Percentiles rank a stretch among this genome's conserved stretches.
Evolutionary conservation across 2,888 invertebrate species (phyloP).

Genomic region (Dynastes hyllus): DNA sequence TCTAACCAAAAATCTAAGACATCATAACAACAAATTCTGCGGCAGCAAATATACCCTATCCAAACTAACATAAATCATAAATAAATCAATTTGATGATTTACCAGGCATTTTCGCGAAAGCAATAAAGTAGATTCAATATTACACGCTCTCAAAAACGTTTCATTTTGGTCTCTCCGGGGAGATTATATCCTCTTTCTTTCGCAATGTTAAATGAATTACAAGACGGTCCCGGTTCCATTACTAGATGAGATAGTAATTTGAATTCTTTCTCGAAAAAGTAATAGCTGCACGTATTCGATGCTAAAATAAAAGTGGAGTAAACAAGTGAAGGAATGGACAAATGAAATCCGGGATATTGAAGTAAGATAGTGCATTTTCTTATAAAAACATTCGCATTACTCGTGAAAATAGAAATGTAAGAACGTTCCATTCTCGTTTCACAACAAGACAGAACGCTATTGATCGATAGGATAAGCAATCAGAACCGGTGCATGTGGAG

Average conservation of each 20-base stretch:
- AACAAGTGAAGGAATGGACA: neutral
- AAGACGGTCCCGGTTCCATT: neutral
- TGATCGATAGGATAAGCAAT: too few species aligned
- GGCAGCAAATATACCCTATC: too few species aligned
- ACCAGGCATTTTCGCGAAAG: neutral
- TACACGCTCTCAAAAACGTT: neutral
- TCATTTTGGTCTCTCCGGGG: neutral
- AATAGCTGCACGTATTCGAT: neutral
- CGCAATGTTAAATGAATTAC: neutral
- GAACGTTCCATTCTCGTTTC: too few species aligned
- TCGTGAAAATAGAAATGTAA: too few species aligned
- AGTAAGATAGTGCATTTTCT: too few species aligned
- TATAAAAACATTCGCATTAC: too few species aligned
- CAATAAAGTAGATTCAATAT: neutral
- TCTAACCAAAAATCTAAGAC: too few species aligned
- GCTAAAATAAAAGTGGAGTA: neutral
- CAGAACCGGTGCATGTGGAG: too few species aligned
- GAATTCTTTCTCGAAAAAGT: neutral
- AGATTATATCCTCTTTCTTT: neutral
- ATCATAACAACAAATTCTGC: too few species aligned
- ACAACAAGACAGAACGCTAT: too few species aligned
- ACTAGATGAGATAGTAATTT: constrained; percentile 3
- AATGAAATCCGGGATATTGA: too few species aligned
- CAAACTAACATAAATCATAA: too few species aligned
- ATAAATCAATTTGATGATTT: neutral